phyloP scores from a whole-genome alignment of 2,888 invertebrate genomes.

The Nebria salina region DNA sequence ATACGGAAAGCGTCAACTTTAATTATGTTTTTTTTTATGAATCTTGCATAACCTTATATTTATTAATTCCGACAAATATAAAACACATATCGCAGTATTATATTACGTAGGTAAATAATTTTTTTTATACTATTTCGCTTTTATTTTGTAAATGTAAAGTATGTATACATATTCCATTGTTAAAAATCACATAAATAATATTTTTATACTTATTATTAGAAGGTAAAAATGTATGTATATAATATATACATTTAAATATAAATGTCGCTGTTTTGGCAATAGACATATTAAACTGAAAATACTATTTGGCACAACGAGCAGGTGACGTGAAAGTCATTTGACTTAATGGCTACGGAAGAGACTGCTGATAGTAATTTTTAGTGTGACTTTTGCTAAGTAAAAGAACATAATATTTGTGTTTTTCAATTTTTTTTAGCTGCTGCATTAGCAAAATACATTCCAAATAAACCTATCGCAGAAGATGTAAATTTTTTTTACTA shows the following conservation, averaged over 20 bases:
- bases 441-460: neutral
- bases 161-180: too few species aligned
- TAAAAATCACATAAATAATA: too few species aligned
- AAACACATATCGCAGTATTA: too few species aligned
- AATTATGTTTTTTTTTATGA: too few species aligned
- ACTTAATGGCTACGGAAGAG: neutral
- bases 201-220: too few species aligned
- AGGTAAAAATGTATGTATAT: too few species aligned
- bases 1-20: too few species aligned
- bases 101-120: too few species aligned
- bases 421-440: neutral
- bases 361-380: neutral
- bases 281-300: neutral
- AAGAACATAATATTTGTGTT: neutral
- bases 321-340: neutral
- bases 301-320: neutral
- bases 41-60: too few species aligned
- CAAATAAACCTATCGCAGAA: slow-evolving; percentile 20
- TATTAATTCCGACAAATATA: too few species aligned
- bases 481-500: slow-evolving; percentile 34
- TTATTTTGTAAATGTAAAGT: too few species aligned
- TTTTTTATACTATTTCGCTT: too few species aligned
- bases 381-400: neutral
- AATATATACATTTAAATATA: neutral
- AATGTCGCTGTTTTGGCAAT: neutral